Conservation (phyloP, 2,113 vertebrate genomes). For the Stomatorhinus ivindoensis region DNA sequence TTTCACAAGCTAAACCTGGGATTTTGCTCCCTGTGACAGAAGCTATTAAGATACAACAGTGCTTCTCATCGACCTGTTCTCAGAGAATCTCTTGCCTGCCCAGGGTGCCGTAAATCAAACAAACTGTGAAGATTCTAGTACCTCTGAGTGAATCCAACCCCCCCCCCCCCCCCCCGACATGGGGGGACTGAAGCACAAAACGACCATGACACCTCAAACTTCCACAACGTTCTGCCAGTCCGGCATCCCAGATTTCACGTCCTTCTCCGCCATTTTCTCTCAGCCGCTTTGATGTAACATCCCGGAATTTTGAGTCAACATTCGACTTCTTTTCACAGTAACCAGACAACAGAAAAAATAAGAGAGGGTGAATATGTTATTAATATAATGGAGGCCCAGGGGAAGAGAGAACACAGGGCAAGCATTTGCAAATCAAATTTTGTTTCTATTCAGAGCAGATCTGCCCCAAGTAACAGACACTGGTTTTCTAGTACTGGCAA, state of each 20-base stretch:
- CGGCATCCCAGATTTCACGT: neutral
- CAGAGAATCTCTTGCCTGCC: neutral
- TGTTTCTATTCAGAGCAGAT: conserved; percentile 4
- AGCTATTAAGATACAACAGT: neutral
- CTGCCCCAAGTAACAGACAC: neutral
- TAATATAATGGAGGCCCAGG: neutral
- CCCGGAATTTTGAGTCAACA: neutral
- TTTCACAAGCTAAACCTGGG: neutral
- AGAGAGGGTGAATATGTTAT: neutral
- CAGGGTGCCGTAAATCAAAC: neutral
- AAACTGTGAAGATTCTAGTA: neutral
- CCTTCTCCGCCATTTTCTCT: neutral
- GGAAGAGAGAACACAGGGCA: conserved; percentile 7
- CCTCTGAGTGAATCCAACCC: neutral
- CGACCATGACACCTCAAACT: neutral
- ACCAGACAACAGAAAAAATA: neutral
- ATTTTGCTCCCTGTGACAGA: neutral
- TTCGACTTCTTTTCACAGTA: conserved; percentile 1
- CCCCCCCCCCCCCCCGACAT: neutral
- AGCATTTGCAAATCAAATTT: conserved; percentile 16
- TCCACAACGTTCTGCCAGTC: neutral
- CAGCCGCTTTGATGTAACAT: neutral
- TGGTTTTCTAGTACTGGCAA: neutral
- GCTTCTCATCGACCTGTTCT: neutral
- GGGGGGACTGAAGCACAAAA: neutral